Percentiles rank a stretch among this genome's conserved stretches.
These are phyloP conservation scores for Holcopasites calliopsidis DNA, from an alignment of 1,140 invertebrate genomes.

Conservation along the genomic window DNA sequence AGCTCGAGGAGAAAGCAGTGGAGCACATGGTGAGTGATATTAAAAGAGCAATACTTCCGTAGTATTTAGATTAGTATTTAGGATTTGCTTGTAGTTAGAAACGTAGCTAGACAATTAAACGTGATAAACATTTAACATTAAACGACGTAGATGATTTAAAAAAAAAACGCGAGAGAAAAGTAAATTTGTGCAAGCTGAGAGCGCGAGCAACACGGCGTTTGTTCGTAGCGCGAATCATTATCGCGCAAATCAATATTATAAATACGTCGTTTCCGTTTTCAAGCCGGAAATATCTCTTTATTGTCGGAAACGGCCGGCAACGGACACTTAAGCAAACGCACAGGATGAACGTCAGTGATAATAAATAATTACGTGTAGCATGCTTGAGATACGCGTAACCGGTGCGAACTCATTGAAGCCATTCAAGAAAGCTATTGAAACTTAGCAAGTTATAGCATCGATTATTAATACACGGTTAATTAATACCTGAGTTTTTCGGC, in stretches of 20 bases:
- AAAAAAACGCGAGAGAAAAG: neutral
- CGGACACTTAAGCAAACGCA: slow-evolving; percentile 29
- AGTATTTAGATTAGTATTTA: neutral
- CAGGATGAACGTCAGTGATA: slow-evolving; percentile 27
- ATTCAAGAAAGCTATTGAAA: slow-evolving; percentile 3
- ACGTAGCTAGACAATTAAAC: too few relatives aligned
- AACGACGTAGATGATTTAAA: too few relatives aligned
- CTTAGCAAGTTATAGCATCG: neutral
- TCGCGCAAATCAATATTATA: slow-evolving; percentile 20
- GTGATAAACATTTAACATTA: too few relatives aligned
- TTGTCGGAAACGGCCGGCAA: slow-evolving; percentile 40
- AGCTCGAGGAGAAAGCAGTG: slow-evolving; percentile 84
- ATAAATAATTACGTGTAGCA: slow-evolving; percentile 28
- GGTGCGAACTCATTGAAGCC: neutral
- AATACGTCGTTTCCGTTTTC: slow-evolving; percentile 22
- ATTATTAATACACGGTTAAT: neutral
- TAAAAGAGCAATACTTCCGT: neutral
- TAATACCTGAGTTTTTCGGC: slow-evolving; percentile 19
- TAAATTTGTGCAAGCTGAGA: neutral
- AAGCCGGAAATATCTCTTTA: slow-evolving; percentile 38
- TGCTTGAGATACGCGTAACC: slow-evolving; percentile 27
- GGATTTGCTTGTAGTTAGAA: neutral
- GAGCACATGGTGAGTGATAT: slow-evolving; percentile 84
- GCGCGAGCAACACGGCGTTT: neutral
- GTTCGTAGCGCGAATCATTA: neutral